Conservation (phyloP, 2,113 vertebrate species). For the Forbesichthys papilliferus region DNA sequence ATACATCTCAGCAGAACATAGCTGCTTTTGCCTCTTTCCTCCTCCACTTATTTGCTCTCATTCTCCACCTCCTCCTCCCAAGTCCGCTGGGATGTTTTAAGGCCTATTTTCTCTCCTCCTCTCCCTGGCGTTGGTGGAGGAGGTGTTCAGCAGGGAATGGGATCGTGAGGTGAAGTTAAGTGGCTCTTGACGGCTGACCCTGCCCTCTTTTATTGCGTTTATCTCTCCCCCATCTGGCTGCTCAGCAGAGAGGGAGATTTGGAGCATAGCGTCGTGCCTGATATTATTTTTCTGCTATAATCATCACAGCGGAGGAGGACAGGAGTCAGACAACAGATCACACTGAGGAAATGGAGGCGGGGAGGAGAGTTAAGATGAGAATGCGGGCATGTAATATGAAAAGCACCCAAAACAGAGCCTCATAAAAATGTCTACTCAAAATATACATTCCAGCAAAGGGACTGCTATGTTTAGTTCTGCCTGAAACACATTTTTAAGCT, state of each 20-base stretch:
- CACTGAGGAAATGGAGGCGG: constrained; percentile 5
- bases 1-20: not conserved
- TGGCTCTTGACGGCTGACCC: not conserved
- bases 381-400: not conserved
- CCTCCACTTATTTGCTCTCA: constrained; percentile 1
- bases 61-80: too few species aligned
- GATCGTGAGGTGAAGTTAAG: not conserved
- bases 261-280: not conserved
- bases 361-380: constrained; percentile 4
- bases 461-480: constrained; percentile 16
- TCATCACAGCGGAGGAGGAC: constrained; percentile 9
- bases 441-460: not conserved
- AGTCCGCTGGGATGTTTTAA: too few species aligned
- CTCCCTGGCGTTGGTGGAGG: not conserved
- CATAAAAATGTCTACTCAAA: not conserved
- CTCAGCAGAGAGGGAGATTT: not conserved
- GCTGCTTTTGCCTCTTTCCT: not conserved
- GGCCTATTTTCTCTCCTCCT: constrained; percentile 6
- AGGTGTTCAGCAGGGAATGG: not conserved
- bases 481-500: constrained; percentile 70
- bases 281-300: not conserved
- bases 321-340: constrained; percentile 18
- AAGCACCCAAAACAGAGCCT: not conserved
- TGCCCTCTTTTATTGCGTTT: constrained; percentile 5
- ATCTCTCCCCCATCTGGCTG: not conserved